phyloP scores from a whole-genome alignment of 1,140 invertebrate species.

The Olivierus martensii region DNA sequence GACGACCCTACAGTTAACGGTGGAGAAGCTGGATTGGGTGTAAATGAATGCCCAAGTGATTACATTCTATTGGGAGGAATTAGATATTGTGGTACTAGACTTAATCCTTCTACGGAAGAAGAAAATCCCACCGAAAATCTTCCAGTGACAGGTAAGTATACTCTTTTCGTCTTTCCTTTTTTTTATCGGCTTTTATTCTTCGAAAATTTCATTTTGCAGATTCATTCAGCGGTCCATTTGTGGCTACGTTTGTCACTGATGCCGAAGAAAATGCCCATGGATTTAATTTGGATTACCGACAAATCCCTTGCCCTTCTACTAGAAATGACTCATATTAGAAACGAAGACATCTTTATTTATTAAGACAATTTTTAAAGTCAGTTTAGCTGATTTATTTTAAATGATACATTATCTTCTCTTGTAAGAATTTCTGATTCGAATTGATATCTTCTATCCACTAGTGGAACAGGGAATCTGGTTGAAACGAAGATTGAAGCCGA shows the following conservation, averaged over 20 bases:
- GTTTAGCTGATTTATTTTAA: too few species aligned
- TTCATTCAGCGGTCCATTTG: conserved; percentile 19
- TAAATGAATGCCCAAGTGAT: conserved; percentile 54
- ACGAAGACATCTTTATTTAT: too few species aligned
- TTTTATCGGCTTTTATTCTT: neutral
- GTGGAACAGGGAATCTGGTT: too few species aligned
- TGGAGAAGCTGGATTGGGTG: conserved; percentile 51
- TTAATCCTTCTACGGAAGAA: conserved; percentile 48
- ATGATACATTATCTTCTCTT: too few species aligned
- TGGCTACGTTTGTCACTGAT: conserved; percentile 17
- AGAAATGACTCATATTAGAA: neutral
- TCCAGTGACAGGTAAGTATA: conserved; percentile 43
- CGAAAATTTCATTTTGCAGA: conserved; percentile 8
- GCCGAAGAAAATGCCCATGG: conserved; percentile 42
- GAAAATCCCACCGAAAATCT: conserved; percentile 47
- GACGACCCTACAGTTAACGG: conserved; percentile 38
- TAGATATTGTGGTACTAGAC: conserved; percentile 51
- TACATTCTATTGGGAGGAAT: conserved; percentile 50
- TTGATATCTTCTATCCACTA: too few species aligned
- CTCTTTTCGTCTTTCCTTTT: neutral
- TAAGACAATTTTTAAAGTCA: too few species aligned
- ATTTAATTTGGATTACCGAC: conserved; percentile 65
- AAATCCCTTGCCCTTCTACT: conserved; percentile 50
- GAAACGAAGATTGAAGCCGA: too few species aligned
- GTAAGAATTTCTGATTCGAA: too few species aligned